Conservation (phyloP, 2,113 vertebrate species). For the Daphoenositta chrysoptera region DNA sequence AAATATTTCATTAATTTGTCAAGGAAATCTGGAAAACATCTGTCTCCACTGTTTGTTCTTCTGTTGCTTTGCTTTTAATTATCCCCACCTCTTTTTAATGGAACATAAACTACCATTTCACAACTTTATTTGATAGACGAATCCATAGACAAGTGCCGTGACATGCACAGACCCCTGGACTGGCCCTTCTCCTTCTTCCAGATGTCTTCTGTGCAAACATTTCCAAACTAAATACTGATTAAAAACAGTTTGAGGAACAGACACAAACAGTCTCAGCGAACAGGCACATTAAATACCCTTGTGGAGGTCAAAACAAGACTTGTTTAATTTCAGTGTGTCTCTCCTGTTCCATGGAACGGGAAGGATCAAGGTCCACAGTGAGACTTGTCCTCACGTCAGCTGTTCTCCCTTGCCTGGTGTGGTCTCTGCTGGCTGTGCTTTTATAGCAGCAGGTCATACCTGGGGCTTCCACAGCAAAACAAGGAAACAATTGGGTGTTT, state of each 20-base stretch:
- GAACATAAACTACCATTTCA: conserved; percentile 31
- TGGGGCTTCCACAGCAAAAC: background rate
- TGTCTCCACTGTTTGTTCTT: conserved; percentile 31
- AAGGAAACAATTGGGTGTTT: background rate
- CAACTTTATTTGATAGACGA: background rate
- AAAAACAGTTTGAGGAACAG: background rate
- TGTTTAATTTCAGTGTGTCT: background rate
- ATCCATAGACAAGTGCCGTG: background rate
- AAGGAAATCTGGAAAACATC: conserved; percentile 41
- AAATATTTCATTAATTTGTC: conserved; percentile 18
- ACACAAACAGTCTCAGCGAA: background rate
- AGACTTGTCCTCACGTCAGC: background rate
- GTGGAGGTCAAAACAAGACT: background rate
- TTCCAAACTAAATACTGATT: background rate
- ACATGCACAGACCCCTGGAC: background rate
- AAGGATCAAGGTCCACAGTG: background rate
- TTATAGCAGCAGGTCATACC: background rate
- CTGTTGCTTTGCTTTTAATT: conserved; percentile 51
- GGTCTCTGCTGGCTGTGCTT: background rate
- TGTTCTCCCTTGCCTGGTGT: background rate
- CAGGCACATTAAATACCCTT: background rate
- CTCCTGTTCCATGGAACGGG: background rate
- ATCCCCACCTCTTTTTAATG: background rate
- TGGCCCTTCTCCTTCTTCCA: background rate
- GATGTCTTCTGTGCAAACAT: background rate